Percentiles rank a stretch among this genome's conserved stretches.
phyloP scores from a whole-genome alignment of 2,113 vertebrate species.

The Sinocyclocheilus anophthalmus region DNA sequence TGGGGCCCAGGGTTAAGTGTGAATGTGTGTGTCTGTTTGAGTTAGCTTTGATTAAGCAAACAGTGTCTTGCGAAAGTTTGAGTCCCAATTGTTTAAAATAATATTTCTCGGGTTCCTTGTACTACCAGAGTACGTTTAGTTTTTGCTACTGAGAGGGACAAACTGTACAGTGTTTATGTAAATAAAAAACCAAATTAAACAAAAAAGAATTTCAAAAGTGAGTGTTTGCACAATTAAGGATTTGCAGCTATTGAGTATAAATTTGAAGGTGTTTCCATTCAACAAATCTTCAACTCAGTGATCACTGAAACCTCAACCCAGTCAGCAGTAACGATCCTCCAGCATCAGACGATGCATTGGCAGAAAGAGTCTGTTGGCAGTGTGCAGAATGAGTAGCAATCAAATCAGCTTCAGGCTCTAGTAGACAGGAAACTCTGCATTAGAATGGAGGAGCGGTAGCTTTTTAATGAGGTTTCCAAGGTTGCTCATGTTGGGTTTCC shows the following conservation, averaged over 20 bases:
- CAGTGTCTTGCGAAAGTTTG: not conserved
- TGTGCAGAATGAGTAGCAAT: not conserved
- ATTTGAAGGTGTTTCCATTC: not conserved
- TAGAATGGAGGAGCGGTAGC: not conserved
- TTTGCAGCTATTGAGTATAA: not conserved
- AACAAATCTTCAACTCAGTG: not conserved
- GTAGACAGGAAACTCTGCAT: not conserved
- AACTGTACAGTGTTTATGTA: not conserved
- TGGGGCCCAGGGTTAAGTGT: not conserved
- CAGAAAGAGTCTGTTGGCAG: not conserved
- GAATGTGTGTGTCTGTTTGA: slow-evolving; percentile 19
- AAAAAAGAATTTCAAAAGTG: not conserved
- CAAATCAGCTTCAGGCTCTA: not conserved
- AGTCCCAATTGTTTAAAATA: not conserved
- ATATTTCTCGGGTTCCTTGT: not conserved
- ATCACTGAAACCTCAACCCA: not conserved
- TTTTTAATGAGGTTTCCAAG: slow-evolving; percentile 24
- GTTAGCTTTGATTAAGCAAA: not conserved
- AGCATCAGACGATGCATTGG: not conserved
- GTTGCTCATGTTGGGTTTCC: slow-evolving; percentile 5
- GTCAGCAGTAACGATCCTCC: not conserved
- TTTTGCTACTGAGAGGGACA: slow-evolving; percentile 13
- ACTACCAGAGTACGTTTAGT: not conserved
- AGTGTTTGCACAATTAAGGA: not conserved
- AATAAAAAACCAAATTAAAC: not conserved